Evolutionary conservation across 1,140 invertebrate species (phyloP).

Genomic region (Drosophila sp.): DNA sequence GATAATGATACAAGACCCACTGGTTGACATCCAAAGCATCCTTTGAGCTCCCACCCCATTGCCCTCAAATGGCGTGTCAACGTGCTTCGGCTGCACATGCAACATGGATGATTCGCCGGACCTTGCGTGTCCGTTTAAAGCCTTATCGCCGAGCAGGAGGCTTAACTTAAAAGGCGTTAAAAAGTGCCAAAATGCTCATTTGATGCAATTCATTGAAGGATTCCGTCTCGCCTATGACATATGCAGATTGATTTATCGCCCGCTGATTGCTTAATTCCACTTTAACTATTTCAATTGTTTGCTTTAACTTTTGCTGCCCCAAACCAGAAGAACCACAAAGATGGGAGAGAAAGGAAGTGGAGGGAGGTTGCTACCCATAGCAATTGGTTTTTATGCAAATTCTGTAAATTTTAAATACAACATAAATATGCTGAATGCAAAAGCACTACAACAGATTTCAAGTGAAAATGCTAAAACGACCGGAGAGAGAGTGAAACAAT

Average conservation of each 20-base stretch:
- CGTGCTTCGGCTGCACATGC: conserved; percentile 55
- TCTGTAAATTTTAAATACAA: conserved; percentile 43
- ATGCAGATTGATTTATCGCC: conserved; percentile 41
- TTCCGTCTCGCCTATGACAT: conserved; percentile 21
- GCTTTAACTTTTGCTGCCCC: conserved; percentile 34
- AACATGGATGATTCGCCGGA: conserved; percentile 39
- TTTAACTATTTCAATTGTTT: conserved; percentile 28
- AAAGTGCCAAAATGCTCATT: conserved; percentile 72
- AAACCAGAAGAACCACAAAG: background rate
- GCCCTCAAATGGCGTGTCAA: conserved; percentile 58
- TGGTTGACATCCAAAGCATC: conserved; percentile 61
- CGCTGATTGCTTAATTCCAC: conserved; percentile 42
- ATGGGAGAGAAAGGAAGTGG: background rate
- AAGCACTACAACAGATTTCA: conserved; percentile 46
- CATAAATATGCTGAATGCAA: conserved; percentile 50
- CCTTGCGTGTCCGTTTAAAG: conserved; percentile 56
- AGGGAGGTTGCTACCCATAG: background rate
- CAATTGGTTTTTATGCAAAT: conserved; percentile 55
- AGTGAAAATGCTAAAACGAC: conserved; percentile 19
- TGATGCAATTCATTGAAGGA: conserved; percentile 61
- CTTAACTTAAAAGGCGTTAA: conserved; percentile 63
- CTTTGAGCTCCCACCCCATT: conserved; percentile 39
- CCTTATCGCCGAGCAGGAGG: conserved; percentile 52
- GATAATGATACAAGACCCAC: conserved; percentile 69
- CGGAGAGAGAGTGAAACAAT: background rate